Evolutionary conservation across 2,113 vertebrate genomes (phyloP).

Genomic region (Pyrgilauda ruficollis): DNA sequence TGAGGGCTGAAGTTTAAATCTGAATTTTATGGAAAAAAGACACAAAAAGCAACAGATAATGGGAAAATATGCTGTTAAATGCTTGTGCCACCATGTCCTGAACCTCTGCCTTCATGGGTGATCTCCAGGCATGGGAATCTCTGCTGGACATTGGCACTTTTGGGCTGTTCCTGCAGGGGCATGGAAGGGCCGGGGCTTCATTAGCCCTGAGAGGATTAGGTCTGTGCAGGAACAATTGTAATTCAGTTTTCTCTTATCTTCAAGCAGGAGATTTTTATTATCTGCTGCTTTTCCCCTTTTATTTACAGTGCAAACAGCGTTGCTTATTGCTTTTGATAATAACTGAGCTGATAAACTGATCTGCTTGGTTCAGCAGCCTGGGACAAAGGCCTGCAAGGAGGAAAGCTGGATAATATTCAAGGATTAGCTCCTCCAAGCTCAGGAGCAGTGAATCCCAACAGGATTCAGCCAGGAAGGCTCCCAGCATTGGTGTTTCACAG

Average conservation of each 20-base stretch:
- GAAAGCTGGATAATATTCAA: neutral
- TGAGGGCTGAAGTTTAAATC: neutral
- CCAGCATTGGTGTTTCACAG: neutral
- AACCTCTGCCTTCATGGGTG: neutral
- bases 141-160: neutral
- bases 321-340: neutral
- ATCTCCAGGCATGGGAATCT: neutral
- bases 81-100: neutral
- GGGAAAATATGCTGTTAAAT: neutral
- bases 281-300: neutral
- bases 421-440: neutral
- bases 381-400: neutral
- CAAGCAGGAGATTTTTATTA: neutral
- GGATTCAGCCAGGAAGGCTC: neutral
- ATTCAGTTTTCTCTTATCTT: neutral
- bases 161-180: neutral
- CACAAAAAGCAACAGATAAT: neutral
- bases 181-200: neutral
- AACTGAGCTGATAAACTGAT: neutral
- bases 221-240: neutral
- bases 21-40: neutral
- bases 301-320: neutral
- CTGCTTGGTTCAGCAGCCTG: neutral
- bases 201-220: neutral
- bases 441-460: neutral